These are phyloP conservation scores for Verasper variegatus DNA, from an alignment of 2,113 vertebrate genomes.

Conservation along the genomic window DNA sequence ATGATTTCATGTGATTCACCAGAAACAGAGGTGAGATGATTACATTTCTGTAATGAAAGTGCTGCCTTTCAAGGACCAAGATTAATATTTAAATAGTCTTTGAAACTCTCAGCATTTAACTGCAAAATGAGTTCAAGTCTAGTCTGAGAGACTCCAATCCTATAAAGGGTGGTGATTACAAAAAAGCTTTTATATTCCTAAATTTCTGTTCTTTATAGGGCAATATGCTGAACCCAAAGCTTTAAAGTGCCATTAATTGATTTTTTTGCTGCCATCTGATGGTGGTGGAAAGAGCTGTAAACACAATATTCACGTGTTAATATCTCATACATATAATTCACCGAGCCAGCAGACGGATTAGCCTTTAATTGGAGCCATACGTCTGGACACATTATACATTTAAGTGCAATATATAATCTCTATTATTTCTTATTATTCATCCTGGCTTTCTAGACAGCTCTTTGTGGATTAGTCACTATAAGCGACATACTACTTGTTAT, in stretches of 20 bases:
- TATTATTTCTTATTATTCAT: neutral
- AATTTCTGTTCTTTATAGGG: neutral
- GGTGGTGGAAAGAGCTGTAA: constrained; percentile 1
- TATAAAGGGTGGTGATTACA: constrained; percentile 6
- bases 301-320: neutral
- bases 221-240: neutral
- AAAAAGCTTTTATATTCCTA: constrained; percentile 10
- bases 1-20: constrained; percentile 64
- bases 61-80: constrained; percentile 85
- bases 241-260: constrained; percentile 1
- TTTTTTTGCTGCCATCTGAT: neutral
- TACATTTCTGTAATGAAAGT: constrained; percentile 78
- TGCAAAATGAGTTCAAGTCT: constrained; percentile 28
- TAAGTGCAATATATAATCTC: neutral
- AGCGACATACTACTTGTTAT: neutral
- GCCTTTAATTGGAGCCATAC: neutral
- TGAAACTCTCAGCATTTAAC: constrained; percentile 36
- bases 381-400: neutral
- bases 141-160: constrained; percentile 7
- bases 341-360: neutral
- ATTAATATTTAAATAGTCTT: constrained; percentile 68
- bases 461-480: neutral
- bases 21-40: constrained; percentile 75
- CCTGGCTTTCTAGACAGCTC: neutral
- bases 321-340: neutral